A percentile compares a stretch with the other conserved stretches of the same genome.
Conservation (phyloP, 30 jellyfish, hydroid and myxozoan species). For the Hydractinia echinata region DNA sequence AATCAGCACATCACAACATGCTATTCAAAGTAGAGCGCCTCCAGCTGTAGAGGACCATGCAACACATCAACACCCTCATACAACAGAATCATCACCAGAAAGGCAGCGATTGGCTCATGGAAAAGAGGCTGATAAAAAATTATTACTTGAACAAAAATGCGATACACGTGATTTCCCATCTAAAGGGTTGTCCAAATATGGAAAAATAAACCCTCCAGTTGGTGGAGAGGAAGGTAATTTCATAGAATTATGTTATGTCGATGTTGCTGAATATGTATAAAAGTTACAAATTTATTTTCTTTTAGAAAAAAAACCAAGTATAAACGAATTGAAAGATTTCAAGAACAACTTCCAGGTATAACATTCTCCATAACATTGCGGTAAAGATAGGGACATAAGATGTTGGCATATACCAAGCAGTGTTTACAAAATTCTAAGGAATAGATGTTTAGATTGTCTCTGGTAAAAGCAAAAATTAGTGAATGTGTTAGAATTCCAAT, state of each 20-base stretch:
- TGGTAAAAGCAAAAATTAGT: too few species aligned
- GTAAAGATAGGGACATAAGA: too few species aligned
- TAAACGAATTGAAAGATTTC: constrained; percentile 18
- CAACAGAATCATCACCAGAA: not conserved
- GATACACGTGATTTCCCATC: not conserved
- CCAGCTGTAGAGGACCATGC: not conserved
- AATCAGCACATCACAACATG: too few species aligned
- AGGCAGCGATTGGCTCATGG: too few species aligned
- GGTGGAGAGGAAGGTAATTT: constrained; percentile 9
- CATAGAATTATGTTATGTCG: too few species aligned
- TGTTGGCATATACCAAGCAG: too few species aligned
- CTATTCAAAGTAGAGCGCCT: too few species aligned
- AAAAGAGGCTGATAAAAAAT: not conserved
- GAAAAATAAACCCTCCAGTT: not conserved
- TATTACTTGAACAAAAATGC: not conserved
- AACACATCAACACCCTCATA: not conserved
- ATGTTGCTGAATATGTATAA: too few species aligned
- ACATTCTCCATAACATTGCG: too few species aligned
- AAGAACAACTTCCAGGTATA: constrained; percentile 3
- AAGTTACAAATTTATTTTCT: not conserved
- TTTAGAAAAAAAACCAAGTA: constrained; percentile 12
- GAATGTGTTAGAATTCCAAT: too few species aligned
- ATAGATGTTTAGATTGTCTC: too few species aligned
- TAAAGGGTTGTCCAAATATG: not conserved
- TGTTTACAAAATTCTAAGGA: too few species aligned